Evolutionary conservation across 1,140 invertebrate genomes (phyloP).

Genomic region (Plodia interpunctella): DNA sequence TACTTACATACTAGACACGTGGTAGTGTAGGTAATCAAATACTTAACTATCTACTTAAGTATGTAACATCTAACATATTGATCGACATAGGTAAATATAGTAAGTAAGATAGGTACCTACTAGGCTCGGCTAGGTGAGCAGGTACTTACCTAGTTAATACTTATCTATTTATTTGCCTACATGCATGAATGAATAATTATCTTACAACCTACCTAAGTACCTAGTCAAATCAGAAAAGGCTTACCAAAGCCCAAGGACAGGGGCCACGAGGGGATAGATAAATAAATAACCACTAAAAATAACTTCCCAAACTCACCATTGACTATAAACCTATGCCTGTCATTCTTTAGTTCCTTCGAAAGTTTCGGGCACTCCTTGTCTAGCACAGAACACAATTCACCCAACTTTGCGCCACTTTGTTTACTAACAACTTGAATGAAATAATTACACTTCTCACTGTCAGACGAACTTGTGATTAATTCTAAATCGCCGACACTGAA

Average conservation of each 20-base stretch:
- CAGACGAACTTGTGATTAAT: constrained; percentile 62
- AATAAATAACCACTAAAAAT: neutral
- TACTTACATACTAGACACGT: too few relatives aligned
- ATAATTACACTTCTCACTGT: constrained; percentile 72
- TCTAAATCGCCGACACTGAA: constrained; percentile 67
- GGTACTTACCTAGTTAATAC: too few relatives aligned
- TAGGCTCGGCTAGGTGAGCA: too few relatives aligned
- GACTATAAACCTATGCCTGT: constrained; percentile 60
- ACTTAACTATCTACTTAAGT: too few relatives aligned
- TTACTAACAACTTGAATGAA: constrained; percentile 74
- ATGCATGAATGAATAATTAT: too few relatives aligned
- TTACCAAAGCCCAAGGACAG: neutral
- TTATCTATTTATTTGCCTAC: too few relatives aligned
- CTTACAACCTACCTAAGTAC: too few relatives aligned
- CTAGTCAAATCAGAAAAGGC: too few relatives aligned
- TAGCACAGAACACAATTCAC: constrained; percentile 66
- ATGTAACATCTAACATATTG: too few relatives aligned
- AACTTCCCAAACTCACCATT: constrained; percentile 47
- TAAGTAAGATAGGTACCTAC: too few relatives aligned
- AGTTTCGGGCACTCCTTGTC: constrained; percentile 72
- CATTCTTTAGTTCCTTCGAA: constrained; percentile 68
- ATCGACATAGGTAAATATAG: too few relatives aligned
- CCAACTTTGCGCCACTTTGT: constrained; percentile 68
- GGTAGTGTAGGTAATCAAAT: too few relatives aligned
- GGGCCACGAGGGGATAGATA: neutral